A percentile compares a stretch with the other conserved stretches of the same genome.
phyloP scores from a whole-genome alignment of 1,140 invertebrate species.

The Lepidurus apus region DNA sequence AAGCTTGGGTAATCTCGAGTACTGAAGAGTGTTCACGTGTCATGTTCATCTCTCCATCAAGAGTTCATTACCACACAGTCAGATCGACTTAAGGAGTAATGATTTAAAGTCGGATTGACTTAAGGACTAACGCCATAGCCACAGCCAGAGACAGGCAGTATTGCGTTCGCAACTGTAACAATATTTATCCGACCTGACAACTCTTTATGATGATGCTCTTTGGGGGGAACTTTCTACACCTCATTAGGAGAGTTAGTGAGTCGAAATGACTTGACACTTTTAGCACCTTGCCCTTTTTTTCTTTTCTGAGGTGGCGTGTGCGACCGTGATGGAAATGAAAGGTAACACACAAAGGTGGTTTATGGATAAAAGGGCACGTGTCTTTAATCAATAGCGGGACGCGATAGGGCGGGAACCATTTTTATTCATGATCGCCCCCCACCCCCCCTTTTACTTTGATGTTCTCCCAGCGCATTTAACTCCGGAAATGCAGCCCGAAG shows the following conservation, averaged over 20 bases:
- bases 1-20: background rate
- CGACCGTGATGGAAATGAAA: constrained; percentile 3
- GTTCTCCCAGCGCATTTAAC: constrained; percentile 18
- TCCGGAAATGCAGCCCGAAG: constrained; percentile 11
- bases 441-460: background rate
- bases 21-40: background rate
- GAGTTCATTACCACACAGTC: background rate
- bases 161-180: background rate
- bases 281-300: background rate
- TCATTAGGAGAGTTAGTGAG: constrained; percentile 1
- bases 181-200: background rate
- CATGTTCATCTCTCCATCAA: background rate
- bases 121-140: background rate
- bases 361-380: constrained; percentile 21
- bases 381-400: constrained; percentile 21
- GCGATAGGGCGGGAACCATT: constrained; percentile 16
- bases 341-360: constrained; percentile 21
- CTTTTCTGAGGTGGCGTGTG: background rate
- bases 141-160: too few species aligned
- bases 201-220: background rate
- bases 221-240: background rate
- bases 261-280: constrained; percentile 6
- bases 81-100: background rate
- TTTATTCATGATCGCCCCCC: constrained; percentile 10
- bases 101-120: too few species aligned